Percentiles rank a stretch among this genome's conserved stretches.
These are phyloP conservation scores for Alca torda DNA, from an alignment of 2,797 vertebrate genomes.

Conservation along the genomic window DNA sequence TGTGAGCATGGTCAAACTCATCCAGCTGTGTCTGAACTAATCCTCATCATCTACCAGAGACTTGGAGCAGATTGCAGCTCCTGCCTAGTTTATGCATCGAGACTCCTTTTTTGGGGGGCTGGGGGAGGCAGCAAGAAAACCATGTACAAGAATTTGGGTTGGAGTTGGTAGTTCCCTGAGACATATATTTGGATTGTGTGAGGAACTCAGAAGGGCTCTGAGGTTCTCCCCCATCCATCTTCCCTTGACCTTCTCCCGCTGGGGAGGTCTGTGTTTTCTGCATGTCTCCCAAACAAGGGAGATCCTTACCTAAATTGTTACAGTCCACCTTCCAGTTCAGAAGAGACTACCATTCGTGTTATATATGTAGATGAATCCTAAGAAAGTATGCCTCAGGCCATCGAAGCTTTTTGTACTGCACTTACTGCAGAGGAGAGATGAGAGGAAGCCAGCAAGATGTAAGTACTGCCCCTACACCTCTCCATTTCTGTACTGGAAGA, in stretches of 20 bases:
- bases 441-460: neutral
- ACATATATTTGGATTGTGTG: rapidly evolving
- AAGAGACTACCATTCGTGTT: neutral
- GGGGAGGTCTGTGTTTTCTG: neutral
- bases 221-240: neutral
- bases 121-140: neutral
- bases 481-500: neutral
- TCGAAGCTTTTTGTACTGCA: neutral
- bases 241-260: neutral
- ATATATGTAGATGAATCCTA: neutral
- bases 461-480: neutral
- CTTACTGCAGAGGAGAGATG: neutral
- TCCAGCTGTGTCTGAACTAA: neutral
- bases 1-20: neutral
- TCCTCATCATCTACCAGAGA: neutral
- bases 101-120: rapidly evolving
- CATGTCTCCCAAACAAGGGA: neutral
- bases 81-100: neutral
- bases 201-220: neutral
- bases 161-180: neutral
- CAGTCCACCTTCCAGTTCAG: neutral
- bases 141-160: neutral
- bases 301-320: neutral
- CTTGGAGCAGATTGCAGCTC: neutral
- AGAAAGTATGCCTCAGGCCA: neutral